These are phyloP conservation scores for Meloidogyne chitwoodi DNA, from an alignment of 1,140 invertebrate species.

Conservation along the genomic window DNA sequence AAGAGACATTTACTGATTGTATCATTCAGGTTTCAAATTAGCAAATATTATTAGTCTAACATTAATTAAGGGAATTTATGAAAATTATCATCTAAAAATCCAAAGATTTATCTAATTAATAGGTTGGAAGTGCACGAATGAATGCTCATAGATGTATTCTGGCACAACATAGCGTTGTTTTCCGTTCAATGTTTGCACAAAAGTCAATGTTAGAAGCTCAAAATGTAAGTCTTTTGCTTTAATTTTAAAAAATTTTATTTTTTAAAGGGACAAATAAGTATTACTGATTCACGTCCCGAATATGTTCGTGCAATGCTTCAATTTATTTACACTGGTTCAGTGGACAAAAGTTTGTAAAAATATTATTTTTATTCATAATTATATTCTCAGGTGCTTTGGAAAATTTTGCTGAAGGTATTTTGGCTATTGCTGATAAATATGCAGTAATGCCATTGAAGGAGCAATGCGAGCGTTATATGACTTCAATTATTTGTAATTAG, in stretches of 20 bases:
- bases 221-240: conserved; percentile 12
- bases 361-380: background rate
- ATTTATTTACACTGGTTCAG: conserved; percentile 21
- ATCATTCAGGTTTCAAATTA: conserved; percentile 23
- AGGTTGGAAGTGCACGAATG: conserved; percentile 10
- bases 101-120: background rate
- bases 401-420: conserved; percentile 37
- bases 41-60: background rate
- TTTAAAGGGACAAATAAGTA: conserved; percentile 38
- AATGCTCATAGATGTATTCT: conserved; percentile 55
- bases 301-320: conserved; percentile 32
- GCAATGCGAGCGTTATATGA: conserved; percentile 48
- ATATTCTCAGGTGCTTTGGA: conserved; percentile 21
- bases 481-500: conserved; percentile 27
- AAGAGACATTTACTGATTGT: conserved; percentile 50
- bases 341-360: conserved; percentile 11
- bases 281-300: conserved; percentile 49
- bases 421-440: conserved; percentile 57
- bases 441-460: conserved; percentile 51
- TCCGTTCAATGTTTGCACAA: conserved; percentile 53
- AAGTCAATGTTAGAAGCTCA: conserved; percentile 53
- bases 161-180: conserved; percentile 53
- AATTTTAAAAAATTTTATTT: background rate
- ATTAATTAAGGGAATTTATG: conserved; percentile 38
- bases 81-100: conserved; percentile 44